Base-by-base conservation (phyloP, 2,888 invertebrate genomes). In the Meiosimyza platycephala region DNA sequence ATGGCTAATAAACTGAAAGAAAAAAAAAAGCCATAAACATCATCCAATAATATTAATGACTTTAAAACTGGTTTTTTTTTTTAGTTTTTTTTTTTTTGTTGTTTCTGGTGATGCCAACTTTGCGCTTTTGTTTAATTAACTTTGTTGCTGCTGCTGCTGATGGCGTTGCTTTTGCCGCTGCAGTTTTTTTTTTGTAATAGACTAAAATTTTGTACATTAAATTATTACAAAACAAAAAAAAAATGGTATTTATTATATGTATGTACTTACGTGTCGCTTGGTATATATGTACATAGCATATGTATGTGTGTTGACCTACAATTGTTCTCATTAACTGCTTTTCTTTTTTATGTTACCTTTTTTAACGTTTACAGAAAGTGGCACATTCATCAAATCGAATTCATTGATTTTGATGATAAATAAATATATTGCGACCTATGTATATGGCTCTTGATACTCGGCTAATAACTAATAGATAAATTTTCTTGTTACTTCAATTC, bases 31-130 rank as follows among this genome's bases (percentile, higher is more conserved):
- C 6, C 12, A 63, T 52, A 73, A 64, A 68, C 18, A 51, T 55
- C 40, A 70, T 54, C 40, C 50, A 57, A 48, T 28, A 28, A 60
- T 59, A 72, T 66, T 72, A 66, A 72, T 66, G 59, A 72, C 72
- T 72, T 72, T 72, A 55, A 72, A 72, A 72, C 72, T 51, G 72
- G 72, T 72, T 73, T 73, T 18, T 59, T 72, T 73, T 73, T 18
- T 59, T 28, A 4, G 11, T 47, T 71, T 55, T 16, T 13, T 54
- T 40, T 40, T 33, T 11, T 40, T 13, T 33, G 18, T 47, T 28
- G 28, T 28, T 28, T 40, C 13, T 52, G 60, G 18, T 57, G 33
- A 65, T 62, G 60, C 28, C 64, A 65, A 70, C n/a, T 28, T 48
- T 12, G 33, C 50, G 65, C 63, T 18, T 63, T 63, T 40, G 50